phyloP scores from a whole-genome alignment of 2,113 vertebrate genomes.

The Drymodes brunneopygia region DNA sequence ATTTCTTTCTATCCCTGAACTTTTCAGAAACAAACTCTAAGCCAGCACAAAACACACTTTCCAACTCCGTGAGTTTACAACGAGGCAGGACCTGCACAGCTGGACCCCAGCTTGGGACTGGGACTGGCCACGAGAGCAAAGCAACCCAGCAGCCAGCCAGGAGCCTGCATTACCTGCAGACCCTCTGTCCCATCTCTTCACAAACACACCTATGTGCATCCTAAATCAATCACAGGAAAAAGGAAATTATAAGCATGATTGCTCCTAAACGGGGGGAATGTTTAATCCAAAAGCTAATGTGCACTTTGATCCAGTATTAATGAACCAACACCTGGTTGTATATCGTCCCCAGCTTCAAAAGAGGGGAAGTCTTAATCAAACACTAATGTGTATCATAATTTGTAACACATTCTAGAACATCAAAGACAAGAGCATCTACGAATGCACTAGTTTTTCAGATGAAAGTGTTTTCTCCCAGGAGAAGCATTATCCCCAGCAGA shows the following conservation, averaged over 20 bases:
- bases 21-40: background rate
- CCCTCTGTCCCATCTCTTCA: background rate
- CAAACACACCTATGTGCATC: background rate
- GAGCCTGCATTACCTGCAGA: background rate
- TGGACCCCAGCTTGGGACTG: background rate
- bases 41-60: background rate
- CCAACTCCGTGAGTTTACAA: background rate
- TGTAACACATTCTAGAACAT: slow-evolving; percentile 61
- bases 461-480: slow-evolving; percentile 60
- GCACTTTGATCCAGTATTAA: slow-evolving; percentile 66
- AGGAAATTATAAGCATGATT: slow-evolving; percentile 53
- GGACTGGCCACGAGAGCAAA: background rate
- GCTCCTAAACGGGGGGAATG: slow-evolving; percentile 43
- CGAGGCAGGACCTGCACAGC: fast-evolving
- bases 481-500: slow-evolving; percentile 58
- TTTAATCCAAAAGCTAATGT: slow-evolving; percentile 60
- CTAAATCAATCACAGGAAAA: slow-evolving; percentile 31
- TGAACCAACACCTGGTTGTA: slow-evolving; percentile 54
- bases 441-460: slow-evolving; percentile 53
- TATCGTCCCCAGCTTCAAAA: slow-evolving; percentile 46
- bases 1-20: background rate
- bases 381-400: slow-evolving; percentile 64
- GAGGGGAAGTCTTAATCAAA: slow-evolving; percentile 65
- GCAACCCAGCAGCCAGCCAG: background rate
- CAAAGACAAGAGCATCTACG: slow-evolving; percentile 42